Evolutionary conservation across 2,888 invertebrate species (phyloP), one percentile per base, ranked within the genome.

Genomic region (Temnothorax unifasciatus): DNA sequence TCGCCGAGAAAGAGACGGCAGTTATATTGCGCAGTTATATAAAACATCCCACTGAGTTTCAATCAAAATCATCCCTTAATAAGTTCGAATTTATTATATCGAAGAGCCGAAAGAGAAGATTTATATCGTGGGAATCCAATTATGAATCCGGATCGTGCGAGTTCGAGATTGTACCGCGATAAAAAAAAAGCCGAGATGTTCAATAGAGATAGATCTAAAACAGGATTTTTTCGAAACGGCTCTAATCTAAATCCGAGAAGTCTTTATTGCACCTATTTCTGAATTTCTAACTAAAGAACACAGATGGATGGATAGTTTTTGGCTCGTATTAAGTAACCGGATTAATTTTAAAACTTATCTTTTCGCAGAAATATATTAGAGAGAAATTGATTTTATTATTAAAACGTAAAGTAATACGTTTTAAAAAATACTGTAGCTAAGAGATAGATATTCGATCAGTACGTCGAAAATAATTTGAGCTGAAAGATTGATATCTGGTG

Each of bases 31-130:
- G 57, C 25, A 64, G 29, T 29, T 29, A 29, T 29, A 29, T 77
- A 77, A 47, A 66, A 82, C 59, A 50, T 47, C 69, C 87, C 66
- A 79, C 77, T 73, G 89, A 29, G 83, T 64, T 66, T 41, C 47
- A 41, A 57, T 76, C 44, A 38, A 57, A 41, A 68, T 54, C 25
- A 29, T 52, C n/a, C 29, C n/a, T 77, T 57, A 18, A 63, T 50
- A 44, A 47, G 15, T 61, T 21, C 29, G n/a, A 69, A 57, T 57
- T 52, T 29, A 54, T 57, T 54, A 25, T 76, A 41, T 54, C 69
- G 25, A 18, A 13, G 9, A 50, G 15, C 11, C 50, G 13, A 4
- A 13, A 41, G 41, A 25, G 25, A 44, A 18, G 38, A 77, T 77
- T 64, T 41, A n/a, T 66, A 71, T 57, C 57, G 79, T 57, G 57